phyloP scores from a whole-genome alignment of 2,888 invertebrate species.

The Nemapogon koenigi region DNA sequence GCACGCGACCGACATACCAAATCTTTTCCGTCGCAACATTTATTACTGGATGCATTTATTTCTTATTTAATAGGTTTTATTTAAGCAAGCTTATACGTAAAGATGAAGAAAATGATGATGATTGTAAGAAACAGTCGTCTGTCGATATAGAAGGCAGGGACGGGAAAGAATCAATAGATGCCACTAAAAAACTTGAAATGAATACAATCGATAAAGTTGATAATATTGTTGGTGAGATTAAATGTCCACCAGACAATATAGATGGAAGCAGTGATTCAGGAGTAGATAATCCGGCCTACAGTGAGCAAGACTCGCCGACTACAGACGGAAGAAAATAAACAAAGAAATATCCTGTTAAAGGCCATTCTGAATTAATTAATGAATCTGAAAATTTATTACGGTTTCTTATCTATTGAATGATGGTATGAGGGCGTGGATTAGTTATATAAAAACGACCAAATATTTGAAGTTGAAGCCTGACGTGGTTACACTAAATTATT shows the following conservation, averaged over 20 bases:
- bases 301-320: conserved; percentile 31
- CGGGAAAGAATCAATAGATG: conserved; percentile 27
- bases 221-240: too few relatives aligned
- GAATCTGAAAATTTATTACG: too few relatives aligned
- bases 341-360: too few relatives aligned
- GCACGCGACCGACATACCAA: conserved; percentile 75
- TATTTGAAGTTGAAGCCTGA: too few relatives aligned
- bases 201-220: too few relatives aligned
- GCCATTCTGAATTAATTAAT: too few relatives aligned
- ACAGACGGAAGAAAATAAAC: conserved; percentile 25
- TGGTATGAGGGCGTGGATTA: too few relatives aligned
- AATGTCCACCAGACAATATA: conserved; percentile 37
- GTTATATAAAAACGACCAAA: too few relatives aligned
- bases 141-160: conserved; percentile 40
- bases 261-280: conserved; percentile 57
- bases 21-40: conserved; percentile 70
- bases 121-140: conserved; percentile 56
- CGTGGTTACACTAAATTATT: too few relatives aligned
- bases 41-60: conserved; percentile 71
- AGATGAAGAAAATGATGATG: conserved; percentile 61
- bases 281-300: conserved; percentile 51
- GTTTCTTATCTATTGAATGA: too few relatives aligned
- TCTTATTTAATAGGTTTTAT: conserved; percentile 71
- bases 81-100: conserved; percentile 61
- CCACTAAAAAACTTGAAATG: conserved; percentile 28